A percentile compares a stretch with the other conserved stretches of the same genome.
phyloP scores from a whole-genome alignment of 2,797 vertebrate genomes.

The Arrhamphus sclerolepis region DNA sequence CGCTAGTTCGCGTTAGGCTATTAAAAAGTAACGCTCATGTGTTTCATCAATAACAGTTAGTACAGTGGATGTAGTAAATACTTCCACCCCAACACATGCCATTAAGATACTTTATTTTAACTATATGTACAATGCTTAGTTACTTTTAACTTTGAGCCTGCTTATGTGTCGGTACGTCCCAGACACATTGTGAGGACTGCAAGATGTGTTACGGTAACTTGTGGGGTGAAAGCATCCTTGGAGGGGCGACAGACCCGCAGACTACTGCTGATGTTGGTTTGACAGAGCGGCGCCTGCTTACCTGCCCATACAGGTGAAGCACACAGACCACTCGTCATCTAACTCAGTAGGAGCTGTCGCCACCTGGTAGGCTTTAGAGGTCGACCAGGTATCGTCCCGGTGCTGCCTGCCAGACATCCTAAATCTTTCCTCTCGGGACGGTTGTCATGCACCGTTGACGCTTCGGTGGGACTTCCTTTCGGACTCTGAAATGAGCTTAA shows the following conservation, averaged over 20 bases:
- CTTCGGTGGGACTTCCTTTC: constrained; percentile 72
- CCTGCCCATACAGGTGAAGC: constrained; percentile 58
- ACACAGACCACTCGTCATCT: constrained; percentile 48
- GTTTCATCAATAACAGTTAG: no score
- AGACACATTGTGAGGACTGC: no score
- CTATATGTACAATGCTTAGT: no score
- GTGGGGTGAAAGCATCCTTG: constrained; percentile 13
- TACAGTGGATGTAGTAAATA: no score
- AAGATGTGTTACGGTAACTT: not conserved
- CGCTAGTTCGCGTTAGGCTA: no score
- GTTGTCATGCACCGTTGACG: constrained; percentile 87
- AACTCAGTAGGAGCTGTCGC: constrained; percentile 38
- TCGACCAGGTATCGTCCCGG: constrained; percentile 37
- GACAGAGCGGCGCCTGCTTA: constrained; percentile 27
- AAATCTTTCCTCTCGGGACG: constrained; percentile 52
- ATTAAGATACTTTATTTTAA: no score
- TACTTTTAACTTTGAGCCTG: no score
- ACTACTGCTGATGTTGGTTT: constrained; percentile 13
- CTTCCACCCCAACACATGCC: no score
- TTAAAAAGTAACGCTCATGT: no score
- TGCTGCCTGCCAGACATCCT: constrained; percentile 33
- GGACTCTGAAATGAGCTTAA: constrained; percentile 95
- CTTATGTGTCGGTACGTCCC: not conserved
- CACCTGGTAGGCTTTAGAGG: constrained; percentile 35
- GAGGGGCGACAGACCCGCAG: constrained; percentile 10